These are phyloP conservation scores for Falcunculus frontatus DNA, from an alignment of 2,113 vertebrate species.

Conservation along the genomic window DNA sequence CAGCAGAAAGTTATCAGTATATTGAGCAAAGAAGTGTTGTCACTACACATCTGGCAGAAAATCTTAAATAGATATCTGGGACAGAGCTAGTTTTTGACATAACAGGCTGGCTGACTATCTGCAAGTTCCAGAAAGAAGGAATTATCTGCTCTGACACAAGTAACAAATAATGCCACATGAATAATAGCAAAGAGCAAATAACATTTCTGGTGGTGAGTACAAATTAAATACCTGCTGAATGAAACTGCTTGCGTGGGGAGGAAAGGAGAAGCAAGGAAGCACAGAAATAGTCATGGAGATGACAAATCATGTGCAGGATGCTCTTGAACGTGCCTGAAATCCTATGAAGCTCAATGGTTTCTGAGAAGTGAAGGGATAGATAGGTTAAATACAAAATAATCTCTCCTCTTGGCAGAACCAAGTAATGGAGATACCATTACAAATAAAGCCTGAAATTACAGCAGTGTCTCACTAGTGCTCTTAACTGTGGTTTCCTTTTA, in stretches of 20 bases:
- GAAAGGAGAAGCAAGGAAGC: not conserved
- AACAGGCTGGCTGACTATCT: not conserved
- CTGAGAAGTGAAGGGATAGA: not conserved
- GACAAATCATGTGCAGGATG: not conserved
- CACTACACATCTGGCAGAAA: not conserved
- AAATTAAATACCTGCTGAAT: not conserved
- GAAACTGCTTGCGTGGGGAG: accelerated
- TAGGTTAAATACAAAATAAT: not conserved
- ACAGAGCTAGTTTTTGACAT: not conserved
- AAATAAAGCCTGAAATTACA: not conserved
- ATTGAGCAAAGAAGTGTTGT: not conserved
- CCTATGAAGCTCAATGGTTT: not conserved
- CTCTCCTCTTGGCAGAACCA: not conserved
- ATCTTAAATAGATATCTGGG: not conserved
- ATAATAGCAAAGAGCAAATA: not conserved
- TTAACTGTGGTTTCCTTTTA: not conserved
- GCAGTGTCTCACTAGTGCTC: not conserved
- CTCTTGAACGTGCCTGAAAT: not conserved
- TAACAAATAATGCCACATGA: not conserved
- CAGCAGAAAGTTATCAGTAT: not conserved
- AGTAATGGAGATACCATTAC: not conserved
- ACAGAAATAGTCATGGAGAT: not conserved
- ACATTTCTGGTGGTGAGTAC: not conserved
- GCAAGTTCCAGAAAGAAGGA: not conserved
- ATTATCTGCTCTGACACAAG: not conserved